Base-by-base conservation (phyloP, 2,888 invertebrate species). In the Spilosoma lubricipeda region DNA sequence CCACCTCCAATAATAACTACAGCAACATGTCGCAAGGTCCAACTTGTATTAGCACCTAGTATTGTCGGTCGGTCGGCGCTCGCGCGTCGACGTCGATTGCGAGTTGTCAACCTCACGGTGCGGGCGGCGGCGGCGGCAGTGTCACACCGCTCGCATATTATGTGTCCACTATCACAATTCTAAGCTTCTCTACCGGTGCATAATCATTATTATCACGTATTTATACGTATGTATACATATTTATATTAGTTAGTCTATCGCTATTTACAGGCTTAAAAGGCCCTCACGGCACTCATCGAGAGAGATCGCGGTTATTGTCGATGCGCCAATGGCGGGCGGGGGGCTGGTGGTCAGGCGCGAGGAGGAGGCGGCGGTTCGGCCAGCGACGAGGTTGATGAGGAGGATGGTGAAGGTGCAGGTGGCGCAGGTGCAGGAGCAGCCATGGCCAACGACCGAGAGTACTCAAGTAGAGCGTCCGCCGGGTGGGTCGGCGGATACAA, bases 391-490 rank as follows among this genome's bases (percentile, higher is more conserved):
- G 96, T 97, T 73, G 97, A 97, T 66, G 97, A 97, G 33, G 97
- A 97, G 88, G 96, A 96, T 80, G 96, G 96, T 78, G 96, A 92
- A 81, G 96, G 89, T 85, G 96, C 92, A 78, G 96, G 92, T 77
- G 96, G 93, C 80, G 96, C 90, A 82, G 96, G 93, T 82, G 93
- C 93, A 0, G 91, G 93, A 13, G 92, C 93, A 1, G 93, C 92
- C 74, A 94, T 84, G 56, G 94, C 95, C 67, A 95, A 89, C 70
- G 95, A 94, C 68, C 98, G 97, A 88, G 98, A 98, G 91, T 98
- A 98, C 85, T 97, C 97, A 76, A 97, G 93, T n/a, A 98, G 94
- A 18, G 97, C 97, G 85, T 97, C 97, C 3, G 94, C 95, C 1
- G 96, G 93, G 76, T 93, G 96, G 59, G 93, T 95, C 87, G 97